Evolutionary conservation across 1,140 invertebrate species (phyloP).

Genomic region (Octopus bimaculoides): DNA sequence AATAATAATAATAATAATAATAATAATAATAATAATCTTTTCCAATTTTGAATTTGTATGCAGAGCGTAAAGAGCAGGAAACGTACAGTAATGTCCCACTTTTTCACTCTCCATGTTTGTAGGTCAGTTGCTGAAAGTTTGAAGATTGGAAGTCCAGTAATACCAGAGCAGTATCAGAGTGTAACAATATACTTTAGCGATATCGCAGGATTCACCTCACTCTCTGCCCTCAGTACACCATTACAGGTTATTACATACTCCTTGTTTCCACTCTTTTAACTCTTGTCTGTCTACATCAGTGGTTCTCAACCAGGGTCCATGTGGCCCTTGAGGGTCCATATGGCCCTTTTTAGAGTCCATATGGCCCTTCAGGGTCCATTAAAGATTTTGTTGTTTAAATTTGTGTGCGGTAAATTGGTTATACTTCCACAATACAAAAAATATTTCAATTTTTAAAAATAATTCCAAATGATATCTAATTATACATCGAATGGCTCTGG

Average conservation of each 20-base stretch:
- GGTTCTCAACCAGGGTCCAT: too few species aligned
- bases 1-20: background rate
- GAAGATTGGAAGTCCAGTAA: slow-evolving; percentile 73
- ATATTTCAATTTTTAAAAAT: too few species aligned
- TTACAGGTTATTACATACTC: slow-evolving; percentile 61
- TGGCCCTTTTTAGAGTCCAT: too few species aligned
- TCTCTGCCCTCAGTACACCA: slow-evolving; percentile 69
- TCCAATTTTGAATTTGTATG: background rate
- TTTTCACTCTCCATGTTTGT: slow-evolving; percentile 23
- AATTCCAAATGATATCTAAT: too few species aligned
- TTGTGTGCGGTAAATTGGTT: too few species aligned
- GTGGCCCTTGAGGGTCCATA: too few species aligned
- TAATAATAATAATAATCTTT: background rate
- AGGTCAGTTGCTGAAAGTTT: slow-evolving; percentile 89
- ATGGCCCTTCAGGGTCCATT: too few species aligned
- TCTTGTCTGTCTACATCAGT: too few species aligned
- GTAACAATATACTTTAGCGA: slow-evolving; percentile 52
- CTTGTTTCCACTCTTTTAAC: background rate
- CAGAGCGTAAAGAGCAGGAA: background rate
- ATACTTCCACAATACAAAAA: too few species aligned
- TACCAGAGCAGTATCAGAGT: slow-evolving; percentile 39
- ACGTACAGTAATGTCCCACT: background rate
- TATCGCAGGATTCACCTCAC: slow-evolving; percentile 60
- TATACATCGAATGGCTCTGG: too few species aligned
- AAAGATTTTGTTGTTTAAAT: too few species aligned